Evolutionary conservation across 2,797 vertebrate species (phyloP), one percentile per base, ranked within the genome.

Genomic region (Simalia tracyae): DNA sequence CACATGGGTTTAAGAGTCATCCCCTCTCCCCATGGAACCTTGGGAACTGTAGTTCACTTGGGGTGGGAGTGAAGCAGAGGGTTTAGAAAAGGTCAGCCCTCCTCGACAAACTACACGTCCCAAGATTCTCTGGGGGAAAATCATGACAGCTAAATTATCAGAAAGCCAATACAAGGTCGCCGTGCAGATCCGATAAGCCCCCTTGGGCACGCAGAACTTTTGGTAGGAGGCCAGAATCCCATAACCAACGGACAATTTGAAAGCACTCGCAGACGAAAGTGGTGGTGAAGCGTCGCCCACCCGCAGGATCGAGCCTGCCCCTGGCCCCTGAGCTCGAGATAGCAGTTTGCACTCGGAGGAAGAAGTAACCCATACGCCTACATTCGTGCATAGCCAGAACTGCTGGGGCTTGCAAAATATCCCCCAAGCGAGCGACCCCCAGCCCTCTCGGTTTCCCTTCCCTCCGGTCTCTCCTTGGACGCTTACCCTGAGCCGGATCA

Each of bases 401-500:
- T 1, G 19, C 31, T 31, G 10, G 26, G 26, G 63, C n/a, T 31
- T 66, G 64, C n/a, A 66, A 66, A 68, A 68, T 5, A 66, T 66
- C 6, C 15, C 68, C 0, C 36, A 46, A 46, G 36, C 36, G 46
- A 81, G 36, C 19, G 19, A 24, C 6, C 9, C 36, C 19, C 17
- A 10, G 36, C 17, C 36, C 72, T 11, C 19, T 11, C 56, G 7
- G 1, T 31, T 8, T 2, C 50, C 14, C 1, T 26, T 6, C 2
- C 86, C 86, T 2, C 54, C 7, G 1, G 4, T 10, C 12, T 28
- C 4, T 15, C 10, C 15, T 50, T 1, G 12, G 24, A 15, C 36
- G 66, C 95, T 94, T 85, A 95, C 95, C 94, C 42, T 91, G 93
- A 90, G 89, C 76, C 60, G 88, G 89, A 8, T 95, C 95, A 1